Percentiles rank a stretch among this genome's conserved stretches.
phyloP scores from a whole-genome alignment of 1,140 invertebrate genomes.

The Anastrepha ludens region DNA sequence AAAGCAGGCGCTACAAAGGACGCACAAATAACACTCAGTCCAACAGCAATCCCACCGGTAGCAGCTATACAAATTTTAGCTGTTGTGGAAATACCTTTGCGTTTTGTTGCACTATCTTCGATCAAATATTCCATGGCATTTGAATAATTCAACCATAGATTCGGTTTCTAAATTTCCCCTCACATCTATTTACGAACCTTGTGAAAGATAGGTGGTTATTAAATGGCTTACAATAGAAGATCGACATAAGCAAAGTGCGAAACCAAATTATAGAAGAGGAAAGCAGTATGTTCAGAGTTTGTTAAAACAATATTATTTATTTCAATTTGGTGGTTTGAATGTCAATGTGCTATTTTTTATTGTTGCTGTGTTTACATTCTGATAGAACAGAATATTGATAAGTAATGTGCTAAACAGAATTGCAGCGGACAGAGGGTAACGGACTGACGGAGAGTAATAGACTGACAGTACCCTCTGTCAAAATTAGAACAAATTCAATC shows the following conservation, averaged over 20 bases:
- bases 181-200: background rate
- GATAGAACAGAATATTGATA: too few species aligned
- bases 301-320: background rate
- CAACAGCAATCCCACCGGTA: conserved; percentile 67
- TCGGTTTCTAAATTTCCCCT: background rate
- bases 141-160: too few species aligned
- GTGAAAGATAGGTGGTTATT: background rate
- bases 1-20: conserved; percentile 83
- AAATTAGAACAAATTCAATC: too few species aligned
- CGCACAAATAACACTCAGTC: conserved; percentile 67
- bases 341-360: too few species aligned
- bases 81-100: conserved; percentile 62
- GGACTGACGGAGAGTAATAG: too few species aligned
- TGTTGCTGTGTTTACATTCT: too few species aligned
- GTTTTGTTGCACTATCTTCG: background rate
- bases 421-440: too few species aligned
- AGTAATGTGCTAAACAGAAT: too few species aligned
- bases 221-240: background rate
- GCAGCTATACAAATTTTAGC: conserved; percentile 68
- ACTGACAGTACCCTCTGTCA: too few species aligned
- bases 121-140: conserved; percentile 6
- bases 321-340: too few species aligned
- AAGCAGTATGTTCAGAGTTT: background rate
- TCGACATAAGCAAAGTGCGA: background rate
- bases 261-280: background rate